Evolutionary conservation across 2,888 invertebrate species (phyloP), one percentile per base, ranked within the genome.

Genomic region (Philhelius pedissequus): DNA sequence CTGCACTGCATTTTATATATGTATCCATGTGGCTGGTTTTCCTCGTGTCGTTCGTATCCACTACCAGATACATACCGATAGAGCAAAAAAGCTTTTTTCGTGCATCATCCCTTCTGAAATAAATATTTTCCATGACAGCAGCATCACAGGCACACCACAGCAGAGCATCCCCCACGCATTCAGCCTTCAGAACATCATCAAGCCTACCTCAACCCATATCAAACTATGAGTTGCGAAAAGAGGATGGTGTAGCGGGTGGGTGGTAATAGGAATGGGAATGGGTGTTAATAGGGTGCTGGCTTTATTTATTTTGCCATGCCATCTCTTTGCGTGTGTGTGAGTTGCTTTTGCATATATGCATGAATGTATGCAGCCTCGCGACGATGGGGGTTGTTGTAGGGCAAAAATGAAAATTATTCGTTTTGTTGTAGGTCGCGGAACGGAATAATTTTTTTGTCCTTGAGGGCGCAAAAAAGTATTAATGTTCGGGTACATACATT

Each of bases 401-500:
- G 22, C 22, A 56, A 11, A 9, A 11, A 66, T 50, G 13, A 25
- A 62, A 54, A 40, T 64, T 64, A 48, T 64, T 64, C 30, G 27
- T 56, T 78, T 83, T 83, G 82, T 74, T 78, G 82, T 83, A 83
- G 82, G 82, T 83, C 82, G 82, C 78, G 82, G 73, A 74, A 83
- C 50, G 64, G 69, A 78, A 77, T 69, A 69, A 71, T 56, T 69
- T 62, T 68, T 69, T 74, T 83, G 82, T 78, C 82, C 82, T 83
- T 83, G 82, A 83, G 62, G 73, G 62, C 18, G 56, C 66, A 74
- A 62, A 56, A 64, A 52, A 62, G 15, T 60, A 60, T 60, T 60
- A 40, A 62, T 62, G 62, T 43, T 38, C 11, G 18, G 62, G 38
- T 52, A 48, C 35, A 56, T 22, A 77, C 30, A 38, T 62, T 75